These are phyloP conservation scores for Trichechus manatus DNA, from an alignment of 2,113 vertebrate species.

Conservation along the genomic window DNA sequence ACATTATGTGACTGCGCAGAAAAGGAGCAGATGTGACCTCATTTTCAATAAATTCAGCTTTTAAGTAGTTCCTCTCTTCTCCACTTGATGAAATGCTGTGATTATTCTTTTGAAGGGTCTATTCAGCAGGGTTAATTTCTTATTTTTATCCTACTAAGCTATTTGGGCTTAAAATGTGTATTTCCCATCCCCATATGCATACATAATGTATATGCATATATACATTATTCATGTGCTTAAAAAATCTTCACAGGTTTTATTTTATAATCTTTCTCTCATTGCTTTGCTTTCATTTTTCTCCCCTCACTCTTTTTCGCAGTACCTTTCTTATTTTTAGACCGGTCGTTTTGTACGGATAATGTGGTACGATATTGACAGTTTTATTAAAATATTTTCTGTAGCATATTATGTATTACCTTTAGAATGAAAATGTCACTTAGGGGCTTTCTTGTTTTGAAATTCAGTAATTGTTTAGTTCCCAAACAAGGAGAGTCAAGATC, in stretches of 20 bases:
- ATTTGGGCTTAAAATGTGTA: slow-evolving; percentile 70
- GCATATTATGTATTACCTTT: not conserved
- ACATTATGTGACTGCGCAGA: not conserved
- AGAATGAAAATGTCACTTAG: slow-evolving; percentile 29
- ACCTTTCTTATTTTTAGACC: slow-evolving; percentile 43
- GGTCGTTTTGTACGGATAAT: slow-evolving; percentile 42
- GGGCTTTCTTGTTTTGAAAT: slow-evolving; percentile 17
- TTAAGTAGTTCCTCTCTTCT: not conserved
- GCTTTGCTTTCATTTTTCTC: slow-evolving; percentile 29
- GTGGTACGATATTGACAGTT: slow-evolving; percentile 1
- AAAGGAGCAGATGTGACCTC: slow-evolving; percentile 52
- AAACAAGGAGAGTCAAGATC: slow-evolving; percentile 3
- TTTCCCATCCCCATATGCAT: slow-evolving; percentile 62
- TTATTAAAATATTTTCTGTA: slow-evolving; percentile 50
- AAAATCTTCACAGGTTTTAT: slow-evolving; percentile 74
- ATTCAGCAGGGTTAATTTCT: slow-evolving; percentile 69
- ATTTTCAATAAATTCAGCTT: slow-evolving; percentile 28
- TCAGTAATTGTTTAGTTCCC: not conserved
- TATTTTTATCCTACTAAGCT: slow-evolving; percentile 63
- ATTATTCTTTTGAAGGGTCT: slow-evolving; percentile 55
- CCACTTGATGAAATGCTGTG: slow-evolving; percentile 53
- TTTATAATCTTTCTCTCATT: slow-evolving; percentile 50
- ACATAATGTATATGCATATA: slow-evolving; percentile 60
- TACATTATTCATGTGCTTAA: slow-evolving; percentile 78
- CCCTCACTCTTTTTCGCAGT: not conserved